phyloP scores from a whole-genome alignment of 2,797 vertebrate species.

The Labroides dimidiatus region DNA sequence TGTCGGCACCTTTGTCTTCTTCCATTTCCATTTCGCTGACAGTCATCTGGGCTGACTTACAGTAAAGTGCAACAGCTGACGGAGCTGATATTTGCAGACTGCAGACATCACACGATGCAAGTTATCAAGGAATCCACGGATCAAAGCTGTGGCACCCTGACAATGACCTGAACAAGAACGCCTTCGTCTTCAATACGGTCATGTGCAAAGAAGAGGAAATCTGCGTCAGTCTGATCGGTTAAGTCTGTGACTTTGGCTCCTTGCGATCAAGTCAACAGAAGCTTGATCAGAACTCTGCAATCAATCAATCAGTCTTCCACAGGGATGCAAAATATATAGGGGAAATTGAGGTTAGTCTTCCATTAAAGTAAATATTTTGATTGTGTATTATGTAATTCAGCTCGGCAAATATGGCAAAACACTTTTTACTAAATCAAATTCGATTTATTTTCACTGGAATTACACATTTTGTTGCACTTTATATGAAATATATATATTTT shows the following conservation, averaged over 20 bases:
- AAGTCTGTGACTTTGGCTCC: conserved; percentile 29
- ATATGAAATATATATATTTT: no score
- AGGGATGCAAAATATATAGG: no score
- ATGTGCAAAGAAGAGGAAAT: conserved; percentile 22
- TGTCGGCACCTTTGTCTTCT: conserved; percentile 15
- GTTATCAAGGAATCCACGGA: conserved; percentile 37
- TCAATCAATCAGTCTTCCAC: no score
- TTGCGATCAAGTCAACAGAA: conserved; percentile 32
- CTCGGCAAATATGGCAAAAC: no score
- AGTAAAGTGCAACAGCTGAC: conserved; percentile 53
- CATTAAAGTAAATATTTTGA: no score
- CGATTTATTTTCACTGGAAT: no score
- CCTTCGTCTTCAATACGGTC: conserved; percentile 32
- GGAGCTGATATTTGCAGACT: conserved; percentile 31
- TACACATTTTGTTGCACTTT: no score
- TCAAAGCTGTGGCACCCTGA: conserved; percentile 44
- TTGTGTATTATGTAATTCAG: no score
- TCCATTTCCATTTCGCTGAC: conserved; percentile 37
- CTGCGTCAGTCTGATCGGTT: conserved; percentile 23
- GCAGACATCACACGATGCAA: conserved; percentile 37
- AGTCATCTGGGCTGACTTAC: conserved; percentile 20
- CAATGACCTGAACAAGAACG: conserved; percentile 33
- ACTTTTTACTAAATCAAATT: no score
- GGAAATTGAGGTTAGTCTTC: no score
- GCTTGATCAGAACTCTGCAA: not conserved